Evolutionary conservation across 2,113 vertebrate species (phyloP).

Genomic region (Pogona vitticeps): DNA sequence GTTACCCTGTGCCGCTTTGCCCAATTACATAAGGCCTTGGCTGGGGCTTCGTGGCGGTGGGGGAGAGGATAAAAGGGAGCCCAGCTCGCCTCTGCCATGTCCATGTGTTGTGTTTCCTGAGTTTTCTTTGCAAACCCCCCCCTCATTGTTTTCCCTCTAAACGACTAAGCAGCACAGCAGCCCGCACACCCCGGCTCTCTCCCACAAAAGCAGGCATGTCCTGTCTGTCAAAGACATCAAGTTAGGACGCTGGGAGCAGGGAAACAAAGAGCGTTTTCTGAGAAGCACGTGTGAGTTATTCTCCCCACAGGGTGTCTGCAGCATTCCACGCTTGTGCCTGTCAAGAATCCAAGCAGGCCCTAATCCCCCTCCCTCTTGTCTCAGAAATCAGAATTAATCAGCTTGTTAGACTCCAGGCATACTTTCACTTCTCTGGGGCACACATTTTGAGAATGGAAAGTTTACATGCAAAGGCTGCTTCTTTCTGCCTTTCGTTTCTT

Average conservation of each 20-base stretch:
- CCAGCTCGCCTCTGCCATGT: not conserved
- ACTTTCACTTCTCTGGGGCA: conserved; percentile 10
- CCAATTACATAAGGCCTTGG: conserved; percentile 7
- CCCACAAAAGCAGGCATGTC: conserved; percentile 3
- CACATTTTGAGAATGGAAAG: conserved; percentile 10
- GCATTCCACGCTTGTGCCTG: not conserved
- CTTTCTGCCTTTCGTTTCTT: not conserved
- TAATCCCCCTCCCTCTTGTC: not conserved
- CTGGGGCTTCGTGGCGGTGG: not conserved
- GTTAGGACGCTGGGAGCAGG: not conserved
- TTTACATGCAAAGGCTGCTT: not conserved
- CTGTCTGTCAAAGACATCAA: conserved; percentile 9
- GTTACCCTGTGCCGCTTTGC: conserved; percentile 11
- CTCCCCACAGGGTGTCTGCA: conserved; percentile 15
- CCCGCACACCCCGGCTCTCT: not conserved
- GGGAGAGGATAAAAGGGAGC: not conserved
- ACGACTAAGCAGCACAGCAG: not conserved
- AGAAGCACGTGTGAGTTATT: not conserved
- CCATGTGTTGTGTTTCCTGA: not conserved
- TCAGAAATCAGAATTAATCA: conserved; percentile 35
- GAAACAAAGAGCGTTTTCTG: conserved; percentile 14
- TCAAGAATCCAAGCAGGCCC: not conserved
- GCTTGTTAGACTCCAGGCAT: conserved; percentile 29
- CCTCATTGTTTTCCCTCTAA: conserved; percentile 1
- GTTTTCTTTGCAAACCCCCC: not conserved